Conservation (phyloP, 1,140 invertebrate species). For the Pantala flavescens region DNA sequence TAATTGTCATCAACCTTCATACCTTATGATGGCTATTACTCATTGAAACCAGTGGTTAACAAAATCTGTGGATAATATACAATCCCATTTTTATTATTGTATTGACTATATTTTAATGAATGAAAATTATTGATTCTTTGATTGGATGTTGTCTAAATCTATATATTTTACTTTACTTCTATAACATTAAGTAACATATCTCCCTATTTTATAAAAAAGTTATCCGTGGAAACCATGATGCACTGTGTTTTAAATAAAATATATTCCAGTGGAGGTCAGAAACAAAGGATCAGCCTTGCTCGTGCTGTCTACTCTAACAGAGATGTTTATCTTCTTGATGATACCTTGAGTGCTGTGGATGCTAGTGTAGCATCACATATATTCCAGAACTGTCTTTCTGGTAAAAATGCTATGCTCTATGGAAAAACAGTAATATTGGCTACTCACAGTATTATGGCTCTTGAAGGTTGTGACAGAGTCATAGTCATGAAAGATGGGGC, state of each 20-base stretch:
- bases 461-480: not conserved
- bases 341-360: constrained; percentile 71
- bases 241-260: not conserved
- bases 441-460: not conserved
- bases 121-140: no score
- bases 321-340: constrained; percentile 74
- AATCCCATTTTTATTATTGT: no score
- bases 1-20: no score
- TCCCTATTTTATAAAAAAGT: no score
- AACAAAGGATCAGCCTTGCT: constrained; percentile 66
- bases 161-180: no score
- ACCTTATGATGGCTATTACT: no score
- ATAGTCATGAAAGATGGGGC: not conserved
- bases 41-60: no score
- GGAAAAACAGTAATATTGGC: not conserved
- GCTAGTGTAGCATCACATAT: constrained; percentile 59
- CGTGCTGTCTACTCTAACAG: constrained; percentile 46
- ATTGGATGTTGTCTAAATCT: no score
- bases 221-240: no score
- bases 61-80: no score
- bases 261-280: constrained; percentile 72
- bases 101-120: no score
- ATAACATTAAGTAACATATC: no score
- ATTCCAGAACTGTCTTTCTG: constrained; percentile 54
- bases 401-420: constrained; percentile 22